Conservation (phyloP, 2,113 vertebrate genomes). For the Telmatochromis brachygnathus region DNA sequence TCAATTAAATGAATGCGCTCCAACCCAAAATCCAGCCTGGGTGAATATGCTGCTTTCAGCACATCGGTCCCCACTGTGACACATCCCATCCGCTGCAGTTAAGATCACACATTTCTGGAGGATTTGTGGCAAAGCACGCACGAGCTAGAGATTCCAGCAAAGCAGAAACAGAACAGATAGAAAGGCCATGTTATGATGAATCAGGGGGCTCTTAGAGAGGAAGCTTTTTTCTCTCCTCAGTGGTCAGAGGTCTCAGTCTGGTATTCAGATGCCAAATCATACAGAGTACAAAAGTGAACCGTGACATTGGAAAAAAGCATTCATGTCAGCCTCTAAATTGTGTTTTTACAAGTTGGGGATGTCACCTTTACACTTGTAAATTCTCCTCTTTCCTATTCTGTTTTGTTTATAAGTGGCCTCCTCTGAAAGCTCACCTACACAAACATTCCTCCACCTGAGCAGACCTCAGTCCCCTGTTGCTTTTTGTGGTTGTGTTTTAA, state of each 20-base stretch:
- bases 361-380: neutral
- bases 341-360: neutral
- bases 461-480: neutral
- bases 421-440: neutral
- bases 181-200: neutral
- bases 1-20: constrained; percentile 1
- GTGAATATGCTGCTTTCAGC: constrained; percentile 8
- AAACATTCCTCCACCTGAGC: neutral
- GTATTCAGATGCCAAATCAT: neutral
- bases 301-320: neutral
- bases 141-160: neutral
- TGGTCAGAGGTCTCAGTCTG: neutral
- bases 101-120: neutral
- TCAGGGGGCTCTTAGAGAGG: neutral
- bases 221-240: neutral
- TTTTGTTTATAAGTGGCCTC: neutral
- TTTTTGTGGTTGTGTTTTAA: neutral
- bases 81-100: neutral
- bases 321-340: neutral
- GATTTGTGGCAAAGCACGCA: neutral
- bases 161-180: neutral
- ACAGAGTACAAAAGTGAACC: neutral
- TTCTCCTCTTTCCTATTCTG: neutral
- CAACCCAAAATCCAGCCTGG: neutral
- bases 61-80: neutral